Base-by-base conservation (phyloP, 2,888 invertebrate genomes). In the Tinea semifulvella region DNA sequence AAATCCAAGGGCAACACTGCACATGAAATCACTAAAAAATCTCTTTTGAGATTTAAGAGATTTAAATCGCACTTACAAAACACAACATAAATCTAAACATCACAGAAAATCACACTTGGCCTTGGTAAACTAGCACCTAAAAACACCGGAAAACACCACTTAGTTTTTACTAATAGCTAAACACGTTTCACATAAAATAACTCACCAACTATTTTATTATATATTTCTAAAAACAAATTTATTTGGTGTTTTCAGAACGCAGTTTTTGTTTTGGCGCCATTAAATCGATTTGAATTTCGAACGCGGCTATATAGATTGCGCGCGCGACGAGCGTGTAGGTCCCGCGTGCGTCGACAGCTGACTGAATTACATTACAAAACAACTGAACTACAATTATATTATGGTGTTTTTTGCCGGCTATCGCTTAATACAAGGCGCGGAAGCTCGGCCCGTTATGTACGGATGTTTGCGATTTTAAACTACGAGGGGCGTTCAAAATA, bases 361-460 rank as follows among this genome's bases (percentile, higher is more conserved):
- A 80, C 80, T 79, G 77, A 73, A 73, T 68, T 68, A 71, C 72
- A 70, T 74, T 73, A 68, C 73, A 69, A 71, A 72, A 74, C 70
- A 71, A 67, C 71, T 60, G 63, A 57, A 49, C 46, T 45, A 63
- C 65, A 70, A 73, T 70, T 70, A 71, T 68, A 63, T 58, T 56
- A 69, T 42, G 25, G 27, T 25, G 38, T 68, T 76, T 73, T 75
- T 74, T 62, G 60, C 60, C 65, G 65, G 68, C 62, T 49, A 58
- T 59, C 56, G 65, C 60, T 4, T 18, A 39, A 39, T 18, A 39
- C 16, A 6, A 26, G 26, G 7, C 11, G 26, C 11, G 11, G 26
- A n/a, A 26, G 26, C n/a, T n/a, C 25, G 16, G 5, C n/a, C 42
- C 14, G 22, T 40, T 19, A 25, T 22, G 42, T 11, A 18, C 8